Evolutionary conservation across 1,140 invertebrate species (phyloP).

Genomic region (Leptopilina clavipes): DNA sequence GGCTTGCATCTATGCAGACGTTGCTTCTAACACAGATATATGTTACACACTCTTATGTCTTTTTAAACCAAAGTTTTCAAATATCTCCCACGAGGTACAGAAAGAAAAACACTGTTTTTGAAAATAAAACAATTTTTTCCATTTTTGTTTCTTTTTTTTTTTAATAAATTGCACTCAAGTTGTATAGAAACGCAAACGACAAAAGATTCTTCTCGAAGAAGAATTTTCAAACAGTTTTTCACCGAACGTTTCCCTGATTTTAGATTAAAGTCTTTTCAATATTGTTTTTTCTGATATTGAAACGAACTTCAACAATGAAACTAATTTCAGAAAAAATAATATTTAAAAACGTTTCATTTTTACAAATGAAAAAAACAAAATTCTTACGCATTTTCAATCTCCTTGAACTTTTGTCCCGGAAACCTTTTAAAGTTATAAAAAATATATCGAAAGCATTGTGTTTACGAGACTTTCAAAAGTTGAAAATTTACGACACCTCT

Average conservation of each 20-base stretch:
- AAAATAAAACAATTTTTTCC: neutral
- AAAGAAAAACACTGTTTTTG: neutral
- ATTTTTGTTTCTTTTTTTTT: too few species aligned
- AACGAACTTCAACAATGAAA: too few species aligned
- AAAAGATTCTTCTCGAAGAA: too few species aligned
- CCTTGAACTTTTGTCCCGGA: constrained; percentile 8
- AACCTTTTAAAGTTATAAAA: constrained; percentile 26
- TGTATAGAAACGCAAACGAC: too few species aligned
- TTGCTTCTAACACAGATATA: constrained; percentile 8
- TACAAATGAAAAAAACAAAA: neutral
- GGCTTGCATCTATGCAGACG: constrained; percentile 38
- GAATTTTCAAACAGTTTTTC: too few species aligned
- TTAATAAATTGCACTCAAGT: too few species aligned
- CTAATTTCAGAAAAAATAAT: too few species aligned
- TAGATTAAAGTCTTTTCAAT: too few species aligned
- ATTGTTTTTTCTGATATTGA: too few species aligned
- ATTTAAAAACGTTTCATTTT: neutral
- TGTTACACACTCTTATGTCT: constrained; percentile 8
- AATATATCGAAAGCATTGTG: constrained; percentile 27
- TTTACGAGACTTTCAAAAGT: constrained; percentile 67
- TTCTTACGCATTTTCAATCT: constrained; percentile 11
- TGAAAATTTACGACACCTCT: constrained; percentile 62
- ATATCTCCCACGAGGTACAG: neutral
- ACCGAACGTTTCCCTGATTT: too few species aligned
- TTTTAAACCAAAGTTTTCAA: constrained; percentile 24